Percentiles rank a stretch among this genome's conserved stretches.
phyloP scores from a whole-genome alignment of 2,888 invertebrate genomes.

The Acanthosepion esculentum region DNA sequence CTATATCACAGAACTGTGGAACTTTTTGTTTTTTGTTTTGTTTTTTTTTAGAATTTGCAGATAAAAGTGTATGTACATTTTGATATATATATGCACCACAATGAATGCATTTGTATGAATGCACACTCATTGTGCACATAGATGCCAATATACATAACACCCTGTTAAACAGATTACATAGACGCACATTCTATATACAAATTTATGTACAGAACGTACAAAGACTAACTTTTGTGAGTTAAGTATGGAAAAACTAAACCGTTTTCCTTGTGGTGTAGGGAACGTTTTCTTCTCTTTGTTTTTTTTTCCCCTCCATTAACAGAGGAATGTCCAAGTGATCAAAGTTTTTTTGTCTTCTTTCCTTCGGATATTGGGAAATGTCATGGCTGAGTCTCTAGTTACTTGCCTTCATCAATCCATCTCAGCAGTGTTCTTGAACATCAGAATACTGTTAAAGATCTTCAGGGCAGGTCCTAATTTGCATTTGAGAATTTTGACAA shows the following conservation, averaged over 20 bases:
- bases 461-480: slow-evolving; percentile 91
- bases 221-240: background rate
- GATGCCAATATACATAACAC: background rate
- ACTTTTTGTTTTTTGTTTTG: background rate
- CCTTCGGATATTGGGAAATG: background rate
- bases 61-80: background rate
- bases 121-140: background rate
- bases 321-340: slow-evolving; percentile 33
- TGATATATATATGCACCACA: background rate
- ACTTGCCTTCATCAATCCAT: background rate
- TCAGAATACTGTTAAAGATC: slow-evolving; percentile 82
- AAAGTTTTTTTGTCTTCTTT: background rate
- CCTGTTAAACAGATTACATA: background rate
- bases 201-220: slow-evolving; percentile 7
- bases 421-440: slow-evolving; percentile 68
- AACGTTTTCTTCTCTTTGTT: background rate
- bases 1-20: slow-evolving; percentile 22
- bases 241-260: background rate
- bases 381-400: background rate
- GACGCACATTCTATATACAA: slow-evolving; percentile 12
- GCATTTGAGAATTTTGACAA: slow-evolving; percentile 83
- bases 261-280: background rate
- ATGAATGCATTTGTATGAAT: background rate
- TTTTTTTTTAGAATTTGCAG: background rate
- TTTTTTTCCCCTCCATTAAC: background rate